Conservation (phyloP, 1,140 invertebrate species). For the Drosophila seguyi region DNA sequence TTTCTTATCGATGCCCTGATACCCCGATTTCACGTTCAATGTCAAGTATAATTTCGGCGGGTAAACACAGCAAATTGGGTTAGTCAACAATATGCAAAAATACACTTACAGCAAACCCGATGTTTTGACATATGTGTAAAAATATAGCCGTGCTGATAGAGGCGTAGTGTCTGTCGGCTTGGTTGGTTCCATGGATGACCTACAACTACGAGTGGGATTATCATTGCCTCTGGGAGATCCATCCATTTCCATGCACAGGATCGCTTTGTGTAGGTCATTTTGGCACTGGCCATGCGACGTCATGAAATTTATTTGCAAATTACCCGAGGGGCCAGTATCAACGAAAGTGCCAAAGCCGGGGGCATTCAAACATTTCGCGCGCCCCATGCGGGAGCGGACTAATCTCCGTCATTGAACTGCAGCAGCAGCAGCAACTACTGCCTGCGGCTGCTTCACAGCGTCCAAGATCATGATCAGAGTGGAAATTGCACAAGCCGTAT, state of each 20-base stretch:
- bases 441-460: conserved; percentile 27
- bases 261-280: conserved; percentile 22
- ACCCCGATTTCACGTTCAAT: conserved; percentile 58
- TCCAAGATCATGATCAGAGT: conserved; percentile 59
- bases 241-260: background rate
- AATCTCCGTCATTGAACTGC: conserved; percentile 61
- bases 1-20: conserved; percentile 23
- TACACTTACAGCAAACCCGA: conserved; percentile 27
- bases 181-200: conserved; percentile 6
- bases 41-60: conserved; percentile 72
- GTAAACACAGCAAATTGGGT: conserved; percentile 61
- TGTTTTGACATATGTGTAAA: conserved; percentile 21
- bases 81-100: conserved; percentile 70
- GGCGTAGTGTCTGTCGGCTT: background rate
- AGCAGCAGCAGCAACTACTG: conserved; percentile 29
- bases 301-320: conserved; percentile 51
- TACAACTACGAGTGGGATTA: background rate
- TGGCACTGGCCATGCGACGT: conserved; percentile 28
- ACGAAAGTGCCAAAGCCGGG: conserved; percentile 43
- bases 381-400: conserved; percentile 31
- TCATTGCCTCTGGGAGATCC: background rate
- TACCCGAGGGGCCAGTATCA: conserved; percentile 30
- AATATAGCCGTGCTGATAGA: conserved; percentile 24
- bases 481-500: conserved; percentile 41
- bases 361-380: conserved; percentile 48